Evolutionary conservation across 2,113 vertebrate genomes (phyloP).

Genomic region (Terrapene triunguis): DNA sequence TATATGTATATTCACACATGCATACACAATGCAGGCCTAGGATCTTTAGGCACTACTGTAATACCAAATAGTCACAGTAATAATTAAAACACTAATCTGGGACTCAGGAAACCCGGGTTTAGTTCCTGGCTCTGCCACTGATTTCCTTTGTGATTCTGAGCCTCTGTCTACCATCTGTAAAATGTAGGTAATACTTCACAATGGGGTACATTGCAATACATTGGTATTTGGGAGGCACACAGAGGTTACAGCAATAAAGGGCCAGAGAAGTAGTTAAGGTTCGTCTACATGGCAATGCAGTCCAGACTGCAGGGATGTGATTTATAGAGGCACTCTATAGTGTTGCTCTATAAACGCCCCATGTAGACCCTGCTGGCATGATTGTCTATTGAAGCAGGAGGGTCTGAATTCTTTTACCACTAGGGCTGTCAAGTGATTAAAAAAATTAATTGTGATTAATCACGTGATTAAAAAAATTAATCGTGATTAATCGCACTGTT

Average conservation of each 20-base stretch:
- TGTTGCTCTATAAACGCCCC: neutral
- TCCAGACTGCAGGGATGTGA: neutral
- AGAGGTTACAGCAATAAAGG: neutral
- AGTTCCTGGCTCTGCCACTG: constrained; percentile 46
- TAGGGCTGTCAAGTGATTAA: too few species aligned
- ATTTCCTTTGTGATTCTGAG: constrained; percentile 48
- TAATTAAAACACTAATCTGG: constrained; percentile 28
- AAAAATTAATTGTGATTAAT: too few species aligned
- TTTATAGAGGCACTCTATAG: neutral
- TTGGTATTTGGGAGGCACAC: neutral
- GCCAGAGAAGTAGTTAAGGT: neutral
- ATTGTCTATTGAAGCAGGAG: neutral
- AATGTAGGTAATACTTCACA: neutral
- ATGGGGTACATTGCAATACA: neutral
- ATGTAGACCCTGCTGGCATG: neutral
- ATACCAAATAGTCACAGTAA: neutral
- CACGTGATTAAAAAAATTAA: too few species aligned
- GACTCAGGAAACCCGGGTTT: constrained; percentile 28
- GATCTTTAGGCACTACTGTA: neutral
- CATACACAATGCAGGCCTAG: neutral
- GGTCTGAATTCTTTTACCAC: neutral
- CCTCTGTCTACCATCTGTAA: neutral
- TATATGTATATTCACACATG: neutral
- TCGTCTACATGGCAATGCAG: neutral
- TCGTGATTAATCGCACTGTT: too few species aligned